phyloP scores from a whole-genome alignment of 2,888 invertebrate genomes.

The Deladenus siricidicola region DNA sequence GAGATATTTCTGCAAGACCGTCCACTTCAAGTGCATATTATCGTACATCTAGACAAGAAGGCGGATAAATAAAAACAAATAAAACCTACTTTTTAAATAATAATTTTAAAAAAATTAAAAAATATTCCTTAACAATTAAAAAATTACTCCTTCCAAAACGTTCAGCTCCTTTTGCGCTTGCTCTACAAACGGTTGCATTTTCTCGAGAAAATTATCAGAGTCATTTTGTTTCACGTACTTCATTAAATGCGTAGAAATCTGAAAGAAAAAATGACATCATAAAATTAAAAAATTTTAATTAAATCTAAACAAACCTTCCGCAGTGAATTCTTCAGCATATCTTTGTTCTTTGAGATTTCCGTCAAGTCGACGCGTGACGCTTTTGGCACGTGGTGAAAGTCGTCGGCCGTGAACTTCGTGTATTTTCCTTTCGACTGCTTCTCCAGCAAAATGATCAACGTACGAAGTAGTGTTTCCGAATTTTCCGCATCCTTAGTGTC shows the following conservation, averaged over 20 bases:
- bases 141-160: constrained; percentile 14
- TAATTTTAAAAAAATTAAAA: not conserved
- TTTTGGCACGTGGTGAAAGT: constrained; percentile 24
- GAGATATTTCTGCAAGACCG: constrained; percentile 16
- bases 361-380: constrained; percentile 17
- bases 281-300: not conserved
- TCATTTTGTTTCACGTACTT: constrained; percentile 8
- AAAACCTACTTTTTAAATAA: not conserved
- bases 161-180: constrained; percentile 5
- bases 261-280: not conserved
- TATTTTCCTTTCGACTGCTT: constrained; percentile 62
- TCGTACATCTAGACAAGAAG: constrained; percentile 17
- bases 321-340: constrained; percentile 17
- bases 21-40: constrained; percentile 19
- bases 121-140: not conserved
- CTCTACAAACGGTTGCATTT: constrained; percentile 11
- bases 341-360: constrained; percentile 11
- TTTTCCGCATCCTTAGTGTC: constrained; percentile 76
- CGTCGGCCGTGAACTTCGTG: constrained; percentile 17
- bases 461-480: constrained; percentile 82
- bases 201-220: constrained; percentile 7
- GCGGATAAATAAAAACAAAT: not conserved
- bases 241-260: constrained; percentile 1
- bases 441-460: constrained; percentile 78
- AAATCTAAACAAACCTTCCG: not conserved